Conservation (phyloP, 1,140 invertebrate genomes). For the Coptotermes formosanus region DNA sequence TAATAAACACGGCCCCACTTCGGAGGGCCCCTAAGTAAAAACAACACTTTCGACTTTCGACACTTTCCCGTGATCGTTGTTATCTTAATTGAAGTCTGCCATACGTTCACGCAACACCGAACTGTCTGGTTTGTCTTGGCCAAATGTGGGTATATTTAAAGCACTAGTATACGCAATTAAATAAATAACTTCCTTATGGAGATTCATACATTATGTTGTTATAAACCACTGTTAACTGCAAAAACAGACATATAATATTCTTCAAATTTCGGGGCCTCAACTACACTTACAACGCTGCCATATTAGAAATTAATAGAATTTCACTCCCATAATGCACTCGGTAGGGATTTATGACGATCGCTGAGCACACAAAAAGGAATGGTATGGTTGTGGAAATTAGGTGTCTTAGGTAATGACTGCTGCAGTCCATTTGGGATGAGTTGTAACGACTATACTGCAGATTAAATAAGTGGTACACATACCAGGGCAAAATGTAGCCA, state of each 20-base stretch:
- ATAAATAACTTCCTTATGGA: background rate
- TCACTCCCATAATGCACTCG: constrained; percentile 27
- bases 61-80: constrained; percentile 26
- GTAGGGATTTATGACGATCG: constrained; percentile 17
- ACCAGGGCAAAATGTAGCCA: too few species aligned
- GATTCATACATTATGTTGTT: background rate
- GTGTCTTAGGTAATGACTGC: background rate
- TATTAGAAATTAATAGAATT: constrained; percentile 32
- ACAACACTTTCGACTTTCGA: constrained; percentile 28
- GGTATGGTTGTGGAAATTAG: background rate
- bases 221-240: background rate
- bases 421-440: background rate
- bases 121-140: background rate
- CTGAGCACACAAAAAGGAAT: constrained; percentile 14
- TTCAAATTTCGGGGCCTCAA: constrained; percentile 21
- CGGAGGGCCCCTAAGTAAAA: background rate
- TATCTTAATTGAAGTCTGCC: constrained; percentile 23
- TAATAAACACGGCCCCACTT: background rate
- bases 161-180: background rate
- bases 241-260: background rate
- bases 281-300: constrained; percentile 29
- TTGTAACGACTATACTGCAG: background rate
- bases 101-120: constrained; percentile 21
- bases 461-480: background rate
- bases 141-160: background rate